These are phyloP conservation scores for Noctua fimbriata DNA, from an alignment of 2,888 invertebrate genomes.

Conservation along the genomic window DNA sequence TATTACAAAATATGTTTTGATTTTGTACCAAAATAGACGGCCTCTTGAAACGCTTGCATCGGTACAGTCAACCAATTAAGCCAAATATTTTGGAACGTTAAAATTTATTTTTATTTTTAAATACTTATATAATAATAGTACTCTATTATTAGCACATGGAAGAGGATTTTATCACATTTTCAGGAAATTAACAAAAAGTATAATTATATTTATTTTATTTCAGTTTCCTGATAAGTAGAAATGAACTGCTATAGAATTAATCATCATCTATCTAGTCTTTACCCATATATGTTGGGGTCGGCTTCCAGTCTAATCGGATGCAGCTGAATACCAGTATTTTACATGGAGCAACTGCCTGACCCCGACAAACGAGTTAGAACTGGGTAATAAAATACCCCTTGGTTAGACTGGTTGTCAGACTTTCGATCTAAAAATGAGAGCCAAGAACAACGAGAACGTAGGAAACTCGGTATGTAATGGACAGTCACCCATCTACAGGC, in stretches of 20 bases:
- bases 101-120: neutral
- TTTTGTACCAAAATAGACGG: conserved; percentile 56
- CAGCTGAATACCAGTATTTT: too few species aligned
- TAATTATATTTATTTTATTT: neutral
- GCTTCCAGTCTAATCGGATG: too few species aligned
- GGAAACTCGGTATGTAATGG: too few species aligned
- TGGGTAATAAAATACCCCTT: too few species aligned
- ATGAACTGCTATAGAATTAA: neutral
- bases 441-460: too few species aligned
- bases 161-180: neutral
- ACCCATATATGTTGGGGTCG: too few species aligned
- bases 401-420: too few species aligned
- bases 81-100: neutral
- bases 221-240: neutral
- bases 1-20: conserved; percentile 66
- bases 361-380: too few species aligned
- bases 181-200: neutral
- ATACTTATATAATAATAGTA: neutral
- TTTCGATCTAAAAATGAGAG: too few species aligned
- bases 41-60: conserved; percentile 37
- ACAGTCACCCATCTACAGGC: neutral
- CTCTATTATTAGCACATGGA: neutral
- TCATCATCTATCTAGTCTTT: neutral
- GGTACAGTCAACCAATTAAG: conserved; percentile 5
- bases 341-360: too few species aligned